These are phyloP conservation scores for Hippasteria phrygiana DNA, from an alignment of 53 echinoderm and acorn worm genomes.

Conservation along the genomic window DNA sequence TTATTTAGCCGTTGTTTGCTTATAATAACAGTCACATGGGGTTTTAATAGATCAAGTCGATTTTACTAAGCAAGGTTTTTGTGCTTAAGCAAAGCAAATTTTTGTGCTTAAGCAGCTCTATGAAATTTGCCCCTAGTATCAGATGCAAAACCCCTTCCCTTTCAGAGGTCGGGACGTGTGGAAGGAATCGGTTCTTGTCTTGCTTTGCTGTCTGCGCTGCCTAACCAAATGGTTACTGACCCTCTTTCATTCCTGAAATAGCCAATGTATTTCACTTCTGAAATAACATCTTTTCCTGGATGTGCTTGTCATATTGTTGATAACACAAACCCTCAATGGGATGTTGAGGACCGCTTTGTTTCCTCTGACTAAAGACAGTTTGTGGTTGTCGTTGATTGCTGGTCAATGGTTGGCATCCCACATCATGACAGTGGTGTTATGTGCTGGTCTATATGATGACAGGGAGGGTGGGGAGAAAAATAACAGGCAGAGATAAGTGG, in stretches of 20 bases:
- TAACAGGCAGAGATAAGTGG: slow-evolving; percentile 9
- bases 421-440: background rate
- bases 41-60: too few species aligned
- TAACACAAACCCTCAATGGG: background rate
- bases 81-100: too few species aligned
- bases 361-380: slow-evolving; percentile 27
- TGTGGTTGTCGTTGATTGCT: background rate
- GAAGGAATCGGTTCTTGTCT: slow-evolving; percentile 1
- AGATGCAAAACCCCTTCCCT: slow-evolving; percentile 11
- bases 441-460: background rate
- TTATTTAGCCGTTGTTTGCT: too few species aligned
- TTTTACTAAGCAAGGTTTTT: too few species aligned
- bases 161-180: background rate
- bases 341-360: slow-evolving; percentile 35
- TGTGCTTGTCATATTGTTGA: background rate
- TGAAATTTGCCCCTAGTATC: too few species aligned
- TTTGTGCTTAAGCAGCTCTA: too few species aligned
- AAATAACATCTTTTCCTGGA: slow-evolving; percentile 4
- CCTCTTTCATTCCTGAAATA: slow-evolving; percentile 8
- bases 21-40: too few species aligned
- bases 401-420: background rate
- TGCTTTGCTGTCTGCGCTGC: background rate
- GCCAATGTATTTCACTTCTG: background rate
- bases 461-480: background rate
- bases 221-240: slow-evolving; percentile 31